These are phyloP conservation scores for Thripadectes ignobilis DNA, from an alignment of 2,797 vertebrate species.

Conservation along the genomic window DNA sequence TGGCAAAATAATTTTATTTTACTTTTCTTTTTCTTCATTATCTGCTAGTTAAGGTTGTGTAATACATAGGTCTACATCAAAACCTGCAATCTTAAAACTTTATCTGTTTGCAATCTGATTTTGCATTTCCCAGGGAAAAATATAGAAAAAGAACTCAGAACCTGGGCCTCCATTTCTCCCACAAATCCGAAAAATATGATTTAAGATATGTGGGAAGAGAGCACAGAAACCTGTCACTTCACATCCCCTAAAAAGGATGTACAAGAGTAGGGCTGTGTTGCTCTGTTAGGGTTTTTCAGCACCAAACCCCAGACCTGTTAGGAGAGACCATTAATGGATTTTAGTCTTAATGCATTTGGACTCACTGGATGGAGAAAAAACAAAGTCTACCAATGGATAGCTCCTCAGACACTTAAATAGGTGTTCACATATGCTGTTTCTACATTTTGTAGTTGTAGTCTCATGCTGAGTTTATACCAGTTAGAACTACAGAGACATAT, in stretches of 20 bases:
- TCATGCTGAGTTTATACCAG: background rate
- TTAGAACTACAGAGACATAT: background rate
- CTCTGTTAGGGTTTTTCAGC: background rate
- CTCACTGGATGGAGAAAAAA: background rate
- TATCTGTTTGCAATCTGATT: background rate
- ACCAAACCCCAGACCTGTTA: fast-evolving
- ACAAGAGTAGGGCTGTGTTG: background rate
- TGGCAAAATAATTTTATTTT: background rate
- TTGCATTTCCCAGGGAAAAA: background rate
- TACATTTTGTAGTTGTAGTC: background rate
- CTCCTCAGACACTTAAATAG: background rate
- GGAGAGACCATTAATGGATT: background rate
- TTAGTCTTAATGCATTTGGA: background rate
- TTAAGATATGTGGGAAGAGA: background rate
- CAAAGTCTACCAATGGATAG: background rate
- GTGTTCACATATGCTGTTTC: background rate
- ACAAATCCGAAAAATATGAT: background rate
- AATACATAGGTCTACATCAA: background rate
- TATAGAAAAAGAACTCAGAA: background rate
- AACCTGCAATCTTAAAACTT: background rate
- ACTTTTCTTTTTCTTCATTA: background rate
- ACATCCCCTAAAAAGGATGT: background rate
- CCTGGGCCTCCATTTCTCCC: background rate
- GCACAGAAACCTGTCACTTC: background rate
- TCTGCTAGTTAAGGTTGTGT: background rate